Conservation (phyloP, 2,113 vertebrate species). For the Formicarius rufipectus region DNA sequence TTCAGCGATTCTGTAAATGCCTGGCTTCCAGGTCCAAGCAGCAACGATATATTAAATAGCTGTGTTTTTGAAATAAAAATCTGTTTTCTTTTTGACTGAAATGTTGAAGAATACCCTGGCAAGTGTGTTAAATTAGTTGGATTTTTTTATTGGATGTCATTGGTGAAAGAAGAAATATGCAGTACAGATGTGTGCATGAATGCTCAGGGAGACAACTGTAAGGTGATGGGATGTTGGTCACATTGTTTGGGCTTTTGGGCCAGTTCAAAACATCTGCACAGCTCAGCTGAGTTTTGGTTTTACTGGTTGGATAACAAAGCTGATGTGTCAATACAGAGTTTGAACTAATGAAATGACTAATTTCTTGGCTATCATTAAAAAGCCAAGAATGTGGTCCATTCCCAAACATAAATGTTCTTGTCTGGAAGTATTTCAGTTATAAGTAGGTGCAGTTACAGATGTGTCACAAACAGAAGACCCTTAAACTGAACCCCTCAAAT, state of each 20-base stretch:
- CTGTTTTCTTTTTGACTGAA: constrained; percentile 27
- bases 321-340: not conserved
- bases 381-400: not conserved
- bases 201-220: not conserved
- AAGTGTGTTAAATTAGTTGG: not conserved
- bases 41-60: not conserved
- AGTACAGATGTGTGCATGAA: not conserved
- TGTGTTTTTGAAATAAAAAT: not conserved
- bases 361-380: not conserved
- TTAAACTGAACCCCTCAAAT: not conserved
- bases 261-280: not conserved
- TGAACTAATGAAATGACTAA: not conserved
- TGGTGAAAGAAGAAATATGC: not conserved
- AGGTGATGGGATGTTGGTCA: not conserved
- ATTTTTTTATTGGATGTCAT: not conserved
- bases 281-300: not conserved
- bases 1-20: constrained; percentile 13
- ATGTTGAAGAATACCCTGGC: not conserved
- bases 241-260: not conserved
- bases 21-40: not conserved
- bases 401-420: not conserved
- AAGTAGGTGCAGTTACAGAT: not conserved
- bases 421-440: not conserved
- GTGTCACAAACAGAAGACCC: not conserved
- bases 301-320: not conserved